Percentiles rank a stretch among this genome's conserved stretches.
phyloP scores from a whole-genome alignment of 1,140 invertebrate species.

The Pseudomyrmex gracilis region DNA sequence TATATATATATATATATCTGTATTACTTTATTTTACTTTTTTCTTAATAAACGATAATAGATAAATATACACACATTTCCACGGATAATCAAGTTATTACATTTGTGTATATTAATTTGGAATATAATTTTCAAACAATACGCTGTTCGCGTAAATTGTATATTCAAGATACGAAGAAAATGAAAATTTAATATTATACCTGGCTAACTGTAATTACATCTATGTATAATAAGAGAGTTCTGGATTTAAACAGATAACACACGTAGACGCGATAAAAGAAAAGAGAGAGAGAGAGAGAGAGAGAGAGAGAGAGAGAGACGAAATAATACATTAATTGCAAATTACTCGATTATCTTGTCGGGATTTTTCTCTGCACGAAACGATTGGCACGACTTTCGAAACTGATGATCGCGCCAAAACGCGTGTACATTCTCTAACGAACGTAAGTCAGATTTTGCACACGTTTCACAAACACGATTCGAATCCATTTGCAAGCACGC shows the following conservation, averaged over 20 bases:
- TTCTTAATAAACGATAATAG: constrained; percentile 24
- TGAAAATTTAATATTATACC: not conserved
- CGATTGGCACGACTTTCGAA: not conserved
- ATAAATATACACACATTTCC: constrained; percentile 15
- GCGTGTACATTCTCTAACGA: constrained; percentile 18
- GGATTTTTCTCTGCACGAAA: too few relatives aligned
- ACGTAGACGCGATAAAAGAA: too few relatives aligned
- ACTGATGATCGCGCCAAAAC: not conserved
- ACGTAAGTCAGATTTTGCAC: constrained; percentile 49
- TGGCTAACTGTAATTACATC: too few relatives aligned
- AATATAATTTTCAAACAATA: not conserved
- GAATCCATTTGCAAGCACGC: constrained; percentile 52
- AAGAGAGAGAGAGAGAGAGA: too few relatives aligned
- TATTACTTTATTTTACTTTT: not conserved
- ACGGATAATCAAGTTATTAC: constrained; percentile 17
- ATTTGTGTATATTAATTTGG: not conserved
- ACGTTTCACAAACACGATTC: constrained; percentile 55
- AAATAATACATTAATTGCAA: too few relatives aligned
- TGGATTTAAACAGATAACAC: too few relatives aligned
- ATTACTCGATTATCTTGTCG: too few relatives aligned
- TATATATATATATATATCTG: not conserved
- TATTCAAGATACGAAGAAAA: not conserved
- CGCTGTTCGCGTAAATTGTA: not conserved
- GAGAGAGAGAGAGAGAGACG: too few relatives aligned
- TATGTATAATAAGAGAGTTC: too few relatives aligned